A percentile compares a stretch with the other conserved stretches of the same genome.
These are phyloP conservation scores for Rosalia funebris DNA, from an alignment of 2,888 invertebrate species.

Conservation along the genomic window DNA sequence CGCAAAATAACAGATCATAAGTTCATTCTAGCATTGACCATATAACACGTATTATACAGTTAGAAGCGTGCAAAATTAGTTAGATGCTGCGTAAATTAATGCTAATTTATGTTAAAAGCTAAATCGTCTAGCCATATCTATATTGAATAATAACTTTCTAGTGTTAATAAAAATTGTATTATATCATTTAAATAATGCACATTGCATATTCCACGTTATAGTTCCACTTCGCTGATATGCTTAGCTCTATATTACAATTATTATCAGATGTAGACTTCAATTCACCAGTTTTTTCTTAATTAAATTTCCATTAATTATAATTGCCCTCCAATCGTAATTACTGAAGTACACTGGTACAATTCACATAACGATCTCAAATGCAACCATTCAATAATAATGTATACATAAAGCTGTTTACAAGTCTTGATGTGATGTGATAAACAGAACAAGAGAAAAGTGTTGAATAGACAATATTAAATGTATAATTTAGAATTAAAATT, in stretches of 20 bases:
- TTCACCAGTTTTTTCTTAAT: slow-evolving; percentile 18
- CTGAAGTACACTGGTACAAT: not conserved
- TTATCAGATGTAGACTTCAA: slow-evolving; percentile 23
- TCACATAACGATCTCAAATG: slow-evolving; percentile 3
- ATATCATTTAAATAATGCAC: slow-evolving; percentile 20
- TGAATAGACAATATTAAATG: too few species aligned
- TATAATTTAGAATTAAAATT: too few species aligned
- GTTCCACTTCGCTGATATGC: slow-evolving; percentile 10
- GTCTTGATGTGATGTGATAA: too few species aligned
- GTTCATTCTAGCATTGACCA: too few species aligned
- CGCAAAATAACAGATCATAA: too few species aligned
- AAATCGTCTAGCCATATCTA: slow-evolving; percentile 7
- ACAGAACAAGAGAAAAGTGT: too few species aligned
- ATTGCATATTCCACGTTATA: slow-evolving; percentile 5
- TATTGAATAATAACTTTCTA: slow-evolving; percentile 23
- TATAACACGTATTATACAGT: too few species aligned
- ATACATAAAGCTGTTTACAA: too few species aligned
- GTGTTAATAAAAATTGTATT: slow-evolving; percentile 17
- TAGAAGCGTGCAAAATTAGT: not conserved
- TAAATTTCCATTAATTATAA: slow-evolving; percentile 21
- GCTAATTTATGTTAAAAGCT: slow-evolving; percentile 21
- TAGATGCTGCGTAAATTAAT: slow-evolving; percentile 13
- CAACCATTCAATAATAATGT: slow-evolving; percentile 19
- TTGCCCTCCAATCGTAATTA: slow-evolving; percentile 10
- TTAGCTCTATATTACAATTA: slow-evolving; percentile 18